Percentiles rank a stretch among this genome's conserved stretches.
Evolutionary conservation across 1,140 invertebrate species (phyloP).

Genomic region (Drosophila tani): DNA sequence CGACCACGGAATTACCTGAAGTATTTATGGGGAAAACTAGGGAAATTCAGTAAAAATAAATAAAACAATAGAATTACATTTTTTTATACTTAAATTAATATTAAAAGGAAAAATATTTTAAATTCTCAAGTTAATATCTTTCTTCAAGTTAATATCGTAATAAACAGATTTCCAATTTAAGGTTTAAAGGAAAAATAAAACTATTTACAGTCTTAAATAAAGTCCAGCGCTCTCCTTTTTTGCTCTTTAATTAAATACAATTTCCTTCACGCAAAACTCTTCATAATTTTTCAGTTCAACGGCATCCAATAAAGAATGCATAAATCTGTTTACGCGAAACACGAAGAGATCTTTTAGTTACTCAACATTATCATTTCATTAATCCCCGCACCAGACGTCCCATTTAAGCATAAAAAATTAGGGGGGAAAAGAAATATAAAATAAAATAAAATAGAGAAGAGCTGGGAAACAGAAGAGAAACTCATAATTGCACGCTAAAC

Average conservation of each 20-base stretch:
- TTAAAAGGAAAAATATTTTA: too few relatives aligned
- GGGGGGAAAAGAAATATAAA: constrained; percentile 19
- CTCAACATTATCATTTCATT: constrained; percentile 34
- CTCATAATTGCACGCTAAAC: constrained; percentile 80
- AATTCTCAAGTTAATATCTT: too few relatives aligned
- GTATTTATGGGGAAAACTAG: background rate
- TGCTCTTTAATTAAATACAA: background rate
- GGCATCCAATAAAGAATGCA: constrained; percentile 15
- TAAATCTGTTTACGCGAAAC: constrained; percentile 29
- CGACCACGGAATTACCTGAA: background rate
- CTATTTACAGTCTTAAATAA: background rate
- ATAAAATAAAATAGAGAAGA: constrained; percentile 20
- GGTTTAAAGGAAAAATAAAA: background rate
- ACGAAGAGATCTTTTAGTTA: constrained; percentile 24
- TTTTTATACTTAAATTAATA: too few relatives aligned
- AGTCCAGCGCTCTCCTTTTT: background rate
- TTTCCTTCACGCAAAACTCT: constrained; percentile 8
- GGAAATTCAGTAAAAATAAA: background rate
- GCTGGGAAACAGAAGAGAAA: constrained; percentile 20
- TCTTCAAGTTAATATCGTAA: too few relatives aligned
- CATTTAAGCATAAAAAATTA: constrained; percentile 25
- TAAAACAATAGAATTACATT: background rate
- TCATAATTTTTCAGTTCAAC: constrained; percentile 9
- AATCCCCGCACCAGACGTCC: constrained; percentile 4
- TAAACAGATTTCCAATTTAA: too few relatives aligned